These are phyloP conservation scores for Bombus affinis DNA, from an alignment of 1,140 invertebrate genomes.

Conservation along the genomic window DNA sequence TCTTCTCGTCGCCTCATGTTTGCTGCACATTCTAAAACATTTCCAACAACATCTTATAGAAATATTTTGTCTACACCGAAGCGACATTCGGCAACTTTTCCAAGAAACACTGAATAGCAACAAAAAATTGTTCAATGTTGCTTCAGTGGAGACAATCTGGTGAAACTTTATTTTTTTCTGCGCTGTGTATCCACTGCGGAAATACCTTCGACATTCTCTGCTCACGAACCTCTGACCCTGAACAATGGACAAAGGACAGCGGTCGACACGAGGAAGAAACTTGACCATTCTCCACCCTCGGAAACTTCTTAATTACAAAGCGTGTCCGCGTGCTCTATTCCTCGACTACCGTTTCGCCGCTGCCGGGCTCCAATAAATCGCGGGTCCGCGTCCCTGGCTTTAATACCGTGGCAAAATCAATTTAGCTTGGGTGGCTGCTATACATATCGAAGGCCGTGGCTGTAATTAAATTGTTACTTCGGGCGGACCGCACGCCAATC, in stretches of 20 bases:
- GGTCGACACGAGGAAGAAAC: not conserved
- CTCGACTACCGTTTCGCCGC: constrained; percentile 79
- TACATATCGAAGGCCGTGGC: constrained; percentile 77
- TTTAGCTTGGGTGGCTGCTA: constrained; percentile 83
- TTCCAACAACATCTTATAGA: too few species aligned
- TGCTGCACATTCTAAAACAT: too few species aligned
- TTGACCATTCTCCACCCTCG: constrained; percentile 13
- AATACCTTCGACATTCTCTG: too few species aligned
- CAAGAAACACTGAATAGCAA: too few species aligned
- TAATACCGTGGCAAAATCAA: constrained; percentile 83
- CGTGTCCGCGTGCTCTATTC: constrained; percentile 69
- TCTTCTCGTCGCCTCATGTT: too few species aligned
- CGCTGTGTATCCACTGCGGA: too few species aligned
- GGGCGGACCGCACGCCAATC: constrained; percentile 80
- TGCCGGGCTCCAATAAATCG: constrained; percentile 79
- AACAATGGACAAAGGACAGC: not conserved
- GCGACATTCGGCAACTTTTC: too few species aligned
- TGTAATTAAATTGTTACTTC: constrained; percentile 83
- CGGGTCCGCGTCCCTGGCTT: constrained; percentile 72
- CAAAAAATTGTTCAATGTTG: too few species aligned
- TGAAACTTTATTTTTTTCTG: too few species aligned
- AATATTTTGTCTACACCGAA: too few species aligned
- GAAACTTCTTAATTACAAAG: constrained; percentile 81
- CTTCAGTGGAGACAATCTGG: too few species aligned
- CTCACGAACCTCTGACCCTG: too few species aligned